Conservation (phyloP, 2,797 vertebrate genomes). For the Eptatretus atami region DNA sequence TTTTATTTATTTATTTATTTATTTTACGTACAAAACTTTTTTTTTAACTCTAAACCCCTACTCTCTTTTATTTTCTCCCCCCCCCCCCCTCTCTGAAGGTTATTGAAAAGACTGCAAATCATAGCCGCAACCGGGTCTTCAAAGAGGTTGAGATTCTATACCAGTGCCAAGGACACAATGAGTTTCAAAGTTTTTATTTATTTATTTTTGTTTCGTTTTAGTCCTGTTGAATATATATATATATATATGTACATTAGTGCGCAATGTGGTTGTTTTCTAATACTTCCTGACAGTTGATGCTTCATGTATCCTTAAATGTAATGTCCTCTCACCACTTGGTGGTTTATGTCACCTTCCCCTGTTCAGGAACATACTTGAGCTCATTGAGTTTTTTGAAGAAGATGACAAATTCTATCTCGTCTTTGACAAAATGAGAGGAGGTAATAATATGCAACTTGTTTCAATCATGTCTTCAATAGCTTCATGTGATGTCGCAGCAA, state of each 20-base stretch:
- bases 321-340: too few species aligned
- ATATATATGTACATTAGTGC: too few species aligned
- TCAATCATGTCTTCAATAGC: too few species aligned
- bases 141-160: slow-evolving; percentile 96
- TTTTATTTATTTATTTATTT: too few species aligned
- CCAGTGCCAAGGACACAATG: slow-evolving; percentile 92
- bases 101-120: slow-evolving; percentile 75
- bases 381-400: slow-evolving; percentile 93
- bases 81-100: slow-evolving; percentile 21
- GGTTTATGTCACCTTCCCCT: too few species aligned
- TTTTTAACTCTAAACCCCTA: too few species aligned
- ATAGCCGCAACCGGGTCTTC: slow-evolving; percentile 71
- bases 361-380: slow-evolving; percentile 57
- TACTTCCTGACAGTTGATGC: too few species aligned
- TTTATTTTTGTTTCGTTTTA: neutral
- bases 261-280: too few species aligned
- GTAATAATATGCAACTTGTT: slow-evolving; percentile 12
- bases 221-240: neutral
- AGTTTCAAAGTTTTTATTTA: slow-evolving; percentile 1
- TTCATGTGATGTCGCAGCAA: too few species aligned
- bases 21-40: too few species aligned
- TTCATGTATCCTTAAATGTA: too few species aligned
- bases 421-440: slow-evolving; percentile 83
- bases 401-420: slow-evolving; percentile 93
- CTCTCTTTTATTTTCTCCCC: neutral